Evolutionary conservation across 2,888 invertebrate species (phyloP).

Genomic region (Camponotus fellah): DNA sequence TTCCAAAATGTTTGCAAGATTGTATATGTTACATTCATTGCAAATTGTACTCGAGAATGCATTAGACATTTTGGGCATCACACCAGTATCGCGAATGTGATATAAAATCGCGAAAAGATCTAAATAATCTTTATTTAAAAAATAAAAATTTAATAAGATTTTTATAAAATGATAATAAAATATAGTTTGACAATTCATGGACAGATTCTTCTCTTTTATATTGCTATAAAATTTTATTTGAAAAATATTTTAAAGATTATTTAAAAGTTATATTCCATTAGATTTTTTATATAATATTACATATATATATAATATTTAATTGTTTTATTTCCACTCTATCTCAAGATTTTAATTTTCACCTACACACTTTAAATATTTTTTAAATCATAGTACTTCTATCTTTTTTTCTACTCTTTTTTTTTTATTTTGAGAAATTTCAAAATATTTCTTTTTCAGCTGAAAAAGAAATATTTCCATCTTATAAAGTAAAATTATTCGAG

Average conservation of each 20-base stretch:
- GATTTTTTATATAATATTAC: background rate
- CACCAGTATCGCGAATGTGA: slow-evolving; percentile 91
- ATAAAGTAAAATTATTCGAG: too few species aligned
- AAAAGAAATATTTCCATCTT: too few species aligned
- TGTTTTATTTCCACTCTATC: background rate
- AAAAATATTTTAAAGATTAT: background rate
- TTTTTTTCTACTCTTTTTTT: too few species aligned
- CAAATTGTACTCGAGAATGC: slow-evolving; percentile 89
- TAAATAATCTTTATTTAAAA: slow-evolving; percentile 2
- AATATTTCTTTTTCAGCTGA: background rate
- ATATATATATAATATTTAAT: background rate
- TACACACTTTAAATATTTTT: background rate
- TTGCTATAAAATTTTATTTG: background rate
- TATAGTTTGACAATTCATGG: background rate
- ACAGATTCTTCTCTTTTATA: background rate
- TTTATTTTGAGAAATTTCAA: background rate
- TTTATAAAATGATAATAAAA: slow-evolving; percentile 2
- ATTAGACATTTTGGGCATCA: slow-evolving; percentile 89
- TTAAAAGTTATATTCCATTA: background rate
- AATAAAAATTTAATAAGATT: background rate
- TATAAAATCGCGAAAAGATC: slow-evolving; percentile 56
- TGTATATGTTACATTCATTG: slow-evolving; percentile 90
- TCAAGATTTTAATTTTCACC: background rate
- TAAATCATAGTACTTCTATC: background rate
- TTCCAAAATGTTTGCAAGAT: slow-evolving; percentile 90